Evolutionary conservation across 2,888 invertebrate genomes (phyloP).

Genomic region (Pecten maximus): DNA sequence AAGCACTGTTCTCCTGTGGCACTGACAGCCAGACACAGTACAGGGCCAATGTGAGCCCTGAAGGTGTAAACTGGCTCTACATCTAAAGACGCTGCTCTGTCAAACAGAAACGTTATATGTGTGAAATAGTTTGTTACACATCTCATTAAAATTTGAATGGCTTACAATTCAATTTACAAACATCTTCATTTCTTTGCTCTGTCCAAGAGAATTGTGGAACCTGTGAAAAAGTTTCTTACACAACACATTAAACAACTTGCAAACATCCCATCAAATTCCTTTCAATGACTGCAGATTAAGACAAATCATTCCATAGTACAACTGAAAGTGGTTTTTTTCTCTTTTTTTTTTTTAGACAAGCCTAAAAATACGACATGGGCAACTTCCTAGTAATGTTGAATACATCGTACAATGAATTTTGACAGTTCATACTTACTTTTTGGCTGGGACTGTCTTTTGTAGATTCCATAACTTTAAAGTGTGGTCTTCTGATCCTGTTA

Average conservation of each 20-base stretch:
- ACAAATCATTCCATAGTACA: no score
- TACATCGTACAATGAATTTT: neutral
- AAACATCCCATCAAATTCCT: no score
- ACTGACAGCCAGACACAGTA: conserved; percentile 96
- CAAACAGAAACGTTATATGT: conserved; percentile 48
- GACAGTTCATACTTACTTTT: conserved; percentile 86
- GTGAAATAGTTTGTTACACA: neutral
- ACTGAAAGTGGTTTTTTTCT: neutral
- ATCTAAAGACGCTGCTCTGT: conserved; percentile 89
- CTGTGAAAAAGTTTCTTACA: no score
- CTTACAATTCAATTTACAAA: no score
- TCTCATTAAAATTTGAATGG: neutral
- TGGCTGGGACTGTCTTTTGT: conserved; percentile 98
- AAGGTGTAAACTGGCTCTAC: conserved; percentile 99
- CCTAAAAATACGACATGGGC: neutral
- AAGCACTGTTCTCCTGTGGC: conserved; percentile 96
- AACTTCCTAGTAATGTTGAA: neutral
- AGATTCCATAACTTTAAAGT: conserved; percentile 99
- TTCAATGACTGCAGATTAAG: no score
- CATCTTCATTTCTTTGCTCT: no score
- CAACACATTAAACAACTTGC: no score
- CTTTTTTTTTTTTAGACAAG: neutral
- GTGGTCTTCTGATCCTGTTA: conserved; percentile 99
- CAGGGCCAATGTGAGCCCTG: conserved; percentile 95
- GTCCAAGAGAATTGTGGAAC: no score